phyloP scores from a whole-genome alignment of 1,140 invertebrate genomes.

The Caenorhabditis brenneri region DNA sequence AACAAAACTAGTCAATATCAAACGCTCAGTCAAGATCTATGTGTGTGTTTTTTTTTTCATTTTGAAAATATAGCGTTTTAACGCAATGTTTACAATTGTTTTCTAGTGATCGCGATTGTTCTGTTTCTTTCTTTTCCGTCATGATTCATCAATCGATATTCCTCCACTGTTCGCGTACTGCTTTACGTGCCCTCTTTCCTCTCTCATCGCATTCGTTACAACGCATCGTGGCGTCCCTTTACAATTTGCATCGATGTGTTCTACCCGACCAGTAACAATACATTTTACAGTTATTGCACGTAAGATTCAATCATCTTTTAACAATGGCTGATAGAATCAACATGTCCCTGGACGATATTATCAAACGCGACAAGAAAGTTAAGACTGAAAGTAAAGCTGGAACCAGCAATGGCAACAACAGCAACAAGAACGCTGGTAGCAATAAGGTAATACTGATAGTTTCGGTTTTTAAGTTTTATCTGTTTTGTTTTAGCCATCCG shows the following conservation, averaged over 20 bases:
- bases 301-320: not conserved
- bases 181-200: not conserved
- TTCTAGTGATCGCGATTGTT: too few species aligned
- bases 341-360: slow-evolving; percentile 17
- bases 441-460: too few species aligned
- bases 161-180: slow-evolving; percentile 8
- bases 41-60: too few species aligned
- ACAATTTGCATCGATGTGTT: too few species aligned
- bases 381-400: not conserved
- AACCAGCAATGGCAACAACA: not conserved
- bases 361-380: not conserved
- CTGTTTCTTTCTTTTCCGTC: not conserved
- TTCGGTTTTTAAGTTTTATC: too few species aligned
- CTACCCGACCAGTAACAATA: not conserved
- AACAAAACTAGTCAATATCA: too few species aligned
- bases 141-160: slow-evolving; percentile 11
- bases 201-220: not conserved
- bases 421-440: not conserved
- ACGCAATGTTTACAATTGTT: too few species aligned
- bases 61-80: too few species aligned
- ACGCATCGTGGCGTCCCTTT: not conserved
- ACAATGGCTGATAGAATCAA: not conserved
- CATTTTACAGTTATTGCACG: not conserved
- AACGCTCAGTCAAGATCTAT: too few species aligned
- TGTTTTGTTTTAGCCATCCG: not conserved